Conservation (phyloP, 2,888 invertebrate species). For the Caenorhabditis panamensis region DNA sequence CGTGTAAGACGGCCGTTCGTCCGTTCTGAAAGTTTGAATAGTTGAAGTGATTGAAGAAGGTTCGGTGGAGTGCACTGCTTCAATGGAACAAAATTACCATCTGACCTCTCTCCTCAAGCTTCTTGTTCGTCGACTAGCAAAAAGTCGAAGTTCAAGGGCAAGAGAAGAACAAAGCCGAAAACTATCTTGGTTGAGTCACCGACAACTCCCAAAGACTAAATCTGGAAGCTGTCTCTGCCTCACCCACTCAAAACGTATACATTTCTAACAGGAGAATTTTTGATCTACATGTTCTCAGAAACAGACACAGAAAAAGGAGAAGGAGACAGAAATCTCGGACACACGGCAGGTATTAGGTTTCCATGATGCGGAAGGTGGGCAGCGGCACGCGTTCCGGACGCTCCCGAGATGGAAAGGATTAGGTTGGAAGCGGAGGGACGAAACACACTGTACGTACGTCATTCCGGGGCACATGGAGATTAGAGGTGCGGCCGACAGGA, state of each 20-base stretch:
- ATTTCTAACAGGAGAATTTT: conserved; percentile 3
- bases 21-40: conserved; percentile 72
- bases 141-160: neutral
- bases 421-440: conserved; percentile 1
- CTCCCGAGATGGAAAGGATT: conserved; percentile 54
- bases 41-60: neutral
- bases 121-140: neutral
- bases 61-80: neutral
- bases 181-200: neutral
- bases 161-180: neutral
- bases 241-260: conserved; percentile 33
- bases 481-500: conserved; percentile 9
- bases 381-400: conserved; percentile 36
- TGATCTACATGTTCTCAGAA: conserved; percentile 13
- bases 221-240: neutral
- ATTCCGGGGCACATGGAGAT: neutral
- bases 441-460: conserved; percentile 3
- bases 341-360: conserved; percentile 55
- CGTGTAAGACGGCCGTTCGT: conserved; percentile 74
- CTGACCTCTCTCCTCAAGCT: neutral
- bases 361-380: conserved; percentile 25
- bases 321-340: conserved; percentile 43
- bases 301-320: conserved; percentile 16
- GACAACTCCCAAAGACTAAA: neutral
- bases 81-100: neutral